A percentile compares a stretch with the other conserved stretches of the same genome.
Evolutionary conservation across 2,888 invertebrate genomes (phyloP).

Genomic region (Neoascia interrupta): DNA sequence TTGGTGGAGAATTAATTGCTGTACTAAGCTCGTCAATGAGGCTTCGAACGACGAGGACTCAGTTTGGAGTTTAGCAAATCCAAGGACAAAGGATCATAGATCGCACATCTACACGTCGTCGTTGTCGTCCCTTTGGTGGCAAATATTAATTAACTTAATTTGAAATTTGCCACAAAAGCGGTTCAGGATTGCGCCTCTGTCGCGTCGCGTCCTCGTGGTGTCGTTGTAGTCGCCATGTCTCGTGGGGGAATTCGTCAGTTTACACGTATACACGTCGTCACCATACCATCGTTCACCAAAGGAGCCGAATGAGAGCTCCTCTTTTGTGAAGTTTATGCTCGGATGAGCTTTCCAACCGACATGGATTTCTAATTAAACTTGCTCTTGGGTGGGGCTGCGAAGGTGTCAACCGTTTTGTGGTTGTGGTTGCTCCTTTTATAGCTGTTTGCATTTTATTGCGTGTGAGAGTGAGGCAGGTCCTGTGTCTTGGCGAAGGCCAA

Average conservation of each 20-base stretch:
- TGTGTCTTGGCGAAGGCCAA: background rate
- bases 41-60: conserved; percentile 24
- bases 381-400: conserved; percentile 20
- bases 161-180: conserved; percentile 62
- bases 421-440: conserved; percentile 35
- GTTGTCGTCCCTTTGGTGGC: conserved; percentile 9
- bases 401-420: conserved; percentile 53
- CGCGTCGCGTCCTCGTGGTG: background rate
- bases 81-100: conserved; percentile 9
- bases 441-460: conserved; percentile 39
- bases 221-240: conserved; percentile 16
- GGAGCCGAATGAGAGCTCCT: conserved; percentile 18
- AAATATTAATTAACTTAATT: conserved; percentile 69
- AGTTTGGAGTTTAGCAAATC: background rate
- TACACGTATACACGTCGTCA: too few species aligned
- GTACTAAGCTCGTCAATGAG: conserved; percentile 29
- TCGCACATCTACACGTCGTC: too few species aligned
- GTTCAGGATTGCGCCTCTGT: conserved; percentile 44
- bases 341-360: conserved; percentile 29
- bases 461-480: background rate
- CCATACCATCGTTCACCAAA: background rate
- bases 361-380: conserved; percentile 66
- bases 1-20: conserved; percentile 46
- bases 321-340: conserved; percentile 19
- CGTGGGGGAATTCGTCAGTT: conserved; percentile 18